phyloP scores from a whole-genome alignment of 2,888 invertebrate genomes.

The Chironomus tentans region DNA sequence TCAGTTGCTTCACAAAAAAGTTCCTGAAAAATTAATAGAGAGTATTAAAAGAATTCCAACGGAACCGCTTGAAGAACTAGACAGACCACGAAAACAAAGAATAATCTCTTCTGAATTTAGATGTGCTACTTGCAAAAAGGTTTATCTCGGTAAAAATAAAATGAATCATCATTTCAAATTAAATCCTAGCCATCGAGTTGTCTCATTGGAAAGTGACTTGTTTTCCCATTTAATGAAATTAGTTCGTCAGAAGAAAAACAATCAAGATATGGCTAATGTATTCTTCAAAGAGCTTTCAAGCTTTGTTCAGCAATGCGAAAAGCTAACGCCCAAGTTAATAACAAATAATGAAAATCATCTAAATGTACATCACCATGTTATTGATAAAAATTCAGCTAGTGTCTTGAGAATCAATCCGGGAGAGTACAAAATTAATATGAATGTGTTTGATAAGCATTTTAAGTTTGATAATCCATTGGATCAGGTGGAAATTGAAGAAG shows the following conservation, averaged over 20 bases:
- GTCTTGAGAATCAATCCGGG: slow-evolving; percentile 14
- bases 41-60: background rate
- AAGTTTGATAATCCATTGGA: background rate
- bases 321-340: slow-evolving; percentile 37
- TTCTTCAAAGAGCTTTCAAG: slow-evolving; percentile 39
- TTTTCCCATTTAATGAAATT: slow-evolving; percentile 39
- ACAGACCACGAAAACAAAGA: slow-evolving; percentile 35
- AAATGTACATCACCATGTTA: background rate
- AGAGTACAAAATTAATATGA: slow-evolving; percentile 13
- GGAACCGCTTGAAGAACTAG: background rate
- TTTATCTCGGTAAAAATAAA: slow-evolving; percentile 51
- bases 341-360: slow-evolving; percentile 28
- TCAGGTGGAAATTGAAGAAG: background rate
- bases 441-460: slow-evolving; percentile 18
- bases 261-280: slow-evolving; percentile 34
- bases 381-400: slow-evolving; percentile 19
- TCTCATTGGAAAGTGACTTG: slow-evolving; percentile 31
- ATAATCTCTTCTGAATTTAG: slow-evolving; percentile 46
- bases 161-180: slow-evolving; percentile 53
- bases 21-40: background rate
- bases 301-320: slow-evolving; percentile 36
- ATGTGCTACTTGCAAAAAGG: slow-evolving; percentile 56
- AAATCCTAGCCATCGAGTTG: slow-evolving; percentile 50
- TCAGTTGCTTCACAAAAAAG: background rate
- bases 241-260: slow-evolving; percentile 35